Base-by-base conservation (phyloP, 2,888 invertebrate species). In the Lobophora halterata region DNA sequence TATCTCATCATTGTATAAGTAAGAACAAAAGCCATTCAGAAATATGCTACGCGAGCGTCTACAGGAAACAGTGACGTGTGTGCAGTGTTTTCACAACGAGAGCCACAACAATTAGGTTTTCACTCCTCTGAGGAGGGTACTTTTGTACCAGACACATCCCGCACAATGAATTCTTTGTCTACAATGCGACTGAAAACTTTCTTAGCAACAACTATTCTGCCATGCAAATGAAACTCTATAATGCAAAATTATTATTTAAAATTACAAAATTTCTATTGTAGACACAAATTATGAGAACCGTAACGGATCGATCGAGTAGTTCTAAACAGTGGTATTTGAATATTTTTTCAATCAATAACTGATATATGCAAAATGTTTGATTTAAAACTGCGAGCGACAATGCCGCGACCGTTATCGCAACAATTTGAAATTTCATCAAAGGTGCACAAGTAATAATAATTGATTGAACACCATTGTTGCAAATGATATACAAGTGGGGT, bases 321-420 rank as follows among this genome's bases (percentile, higher is more conserved):
- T 76, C 63, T 69, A 78, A 81, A 79, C 75, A 71, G 62, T 66
- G 46, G 33, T 49, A 85, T 87, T 86, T 83, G 66, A 87, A 87
- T 87, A 82, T 83, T 82, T 80, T 83, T 82, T 78, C 85, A 83
- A 87, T 87, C 87, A 87, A 87, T 87, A 85, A 83, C 77, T 74
- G 79, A 82, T 80, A 76, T 82, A 86, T 87, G 86, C 83, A 87
- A 83, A 85, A 43, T 57, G 41, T 46, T 40, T 63, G 60, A 69
- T 72, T 72, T 76, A 67, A 69, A 55, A 52, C 66, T 63, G 54
- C 49, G 58, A 55, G 63, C 65, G 76, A 85, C 85, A 86, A 86
- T 77, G 70, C 65, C 46, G 58, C 78, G 76, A 86, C 87, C 86
- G 87, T 87, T 87, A 85, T 69, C 74, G 79, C 60, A 69, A 79